Percentiles rank a stretch among this genome's conserved stretches.
phyloP scores from a whole-genome alignment of 2,797 vertebrate genomes.

The Hipposideros larvatus region DNA sequence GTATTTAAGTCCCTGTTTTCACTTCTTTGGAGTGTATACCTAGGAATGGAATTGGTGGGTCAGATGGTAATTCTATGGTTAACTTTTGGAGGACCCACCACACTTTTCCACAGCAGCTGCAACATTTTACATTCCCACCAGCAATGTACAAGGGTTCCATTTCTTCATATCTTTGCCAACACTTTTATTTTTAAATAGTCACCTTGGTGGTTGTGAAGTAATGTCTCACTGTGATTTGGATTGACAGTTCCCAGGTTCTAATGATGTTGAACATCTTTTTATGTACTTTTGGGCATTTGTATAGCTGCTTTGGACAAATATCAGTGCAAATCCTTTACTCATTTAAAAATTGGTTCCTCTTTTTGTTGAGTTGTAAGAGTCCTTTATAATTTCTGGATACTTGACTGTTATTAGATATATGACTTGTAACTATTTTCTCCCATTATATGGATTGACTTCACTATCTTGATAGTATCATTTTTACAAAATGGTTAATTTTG shows the following conservation, averaged over 20 bases:
- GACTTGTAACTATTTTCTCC: not conserved
- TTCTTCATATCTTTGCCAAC: not conserved
- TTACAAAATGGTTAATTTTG: not conserved
- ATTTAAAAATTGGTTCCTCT: slow-evolving; percentile 1
- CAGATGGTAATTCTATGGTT: not conserved
- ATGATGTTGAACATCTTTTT: not conserved
- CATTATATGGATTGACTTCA: not conserved
- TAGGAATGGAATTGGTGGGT: not conserved
- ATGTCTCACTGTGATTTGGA: not conserved
- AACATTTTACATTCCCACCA: not conserved
- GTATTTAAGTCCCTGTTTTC: not conserved
- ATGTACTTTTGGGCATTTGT: not conserved
- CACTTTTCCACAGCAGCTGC: not conserved
- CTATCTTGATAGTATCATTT: not conserved
- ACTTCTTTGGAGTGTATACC: not conserved
- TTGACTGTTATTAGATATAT: not conserved
- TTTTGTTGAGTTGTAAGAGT: slow-evolving; percentile 24
- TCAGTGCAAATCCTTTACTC: not conserved
- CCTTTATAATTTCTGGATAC: slow-evolving; percentile 19
- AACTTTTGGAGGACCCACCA: not conserved
- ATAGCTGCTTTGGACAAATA: not conserved
- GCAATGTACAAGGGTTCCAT: not conserved
- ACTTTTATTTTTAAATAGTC: not conserved
- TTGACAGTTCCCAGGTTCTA: not conserved
- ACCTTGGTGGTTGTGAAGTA: not conserved